Evolutionary conservation across 2,888 invertebrate genomes (phyloP).

Genomic region (Campopleginae sp.): DNA sequence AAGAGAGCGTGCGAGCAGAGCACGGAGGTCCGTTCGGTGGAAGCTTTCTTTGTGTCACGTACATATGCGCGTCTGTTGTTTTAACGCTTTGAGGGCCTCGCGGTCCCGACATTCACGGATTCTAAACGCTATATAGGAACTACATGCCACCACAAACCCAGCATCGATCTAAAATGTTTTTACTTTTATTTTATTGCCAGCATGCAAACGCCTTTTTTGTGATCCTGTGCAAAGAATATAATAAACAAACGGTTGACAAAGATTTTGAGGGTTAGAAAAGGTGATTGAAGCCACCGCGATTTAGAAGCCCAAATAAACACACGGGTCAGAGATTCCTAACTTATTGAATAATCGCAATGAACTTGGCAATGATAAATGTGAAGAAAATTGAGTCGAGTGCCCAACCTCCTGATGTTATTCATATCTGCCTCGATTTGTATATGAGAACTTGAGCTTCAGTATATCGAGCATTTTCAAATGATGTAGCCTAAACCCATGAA

Average conservation of each 20-base stretch:
- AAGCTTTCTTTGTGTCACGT: slow-evolving; percentile 74
- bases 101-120: slow-evolving; percentile 53
- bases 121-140: slow-evolving; percentile 43
- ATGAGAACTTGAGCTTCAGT: neutral
- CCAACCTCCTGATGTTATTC: neutral
- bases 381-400: neutral
- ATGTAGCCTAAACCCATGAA: slow-evolving; percentile 4
- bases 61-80: slow-evolving; percentile 73
- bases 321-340: neutral
- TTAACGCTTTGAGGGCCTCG: slow-evolving; percentile 70
- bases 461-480: slow-evolving; percentile 17
- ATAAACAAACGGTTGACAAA: slow-evolving; percentile 22
- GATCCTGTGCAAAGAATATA: slow-evolving; percentile 69
- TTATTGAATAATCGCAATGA: neutral
- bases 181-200: slow-evolving; percentile 37
- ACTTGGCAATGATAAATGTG: neutral
- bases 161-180: slow-evolving; percentile 56
- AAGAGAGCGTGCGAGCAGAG: slow-evolving; percentile 32
- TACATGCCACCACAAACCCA: slow-evolving; percentile 19
- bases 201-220: slow-evolving; percentile 50
- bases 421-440: neutral
- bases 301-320: neutral
- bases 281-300: neutral
- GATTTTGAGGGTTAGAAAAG: neutral
- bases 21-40: slow-evolving; percentile 66